Base-by-base conservation (phyloP, 2,888 invertebrate species). In the Lymantria monacha region DNA sequence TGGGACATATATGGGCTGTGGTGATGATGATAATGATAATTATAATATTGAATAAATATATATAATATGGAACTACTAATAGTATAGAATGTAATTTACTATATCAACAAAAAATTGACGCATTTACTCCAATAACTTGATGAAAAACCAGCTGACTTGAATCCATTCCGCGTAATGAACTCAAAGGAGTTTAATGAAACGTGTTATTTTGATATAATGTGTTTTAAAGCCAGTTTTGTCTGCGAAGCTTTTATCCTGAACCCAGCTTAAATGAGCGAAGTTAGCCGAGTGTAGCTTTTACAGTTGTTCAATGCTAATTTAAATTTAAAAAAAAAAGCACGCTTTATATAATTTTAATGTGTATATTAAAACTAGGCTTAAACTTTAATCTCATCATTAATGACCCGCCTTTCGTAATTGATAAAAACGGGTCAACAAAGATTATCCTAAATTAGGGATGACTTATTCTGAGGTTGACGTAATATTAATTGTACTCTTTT, bases 291-390 rank as follows among this genome's bases (percentile, higher is more conserved):
- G 33, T 33, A 33, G 33, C 10, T 53, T 51, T 50, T 53, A 57
- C 9, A 10, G 33, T 33, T 22, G 5, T 22, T 22, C 22, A 22
- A 22, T 22, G 22, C 22, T 22, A 2, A 22, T 22, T 22, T 22
- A 22, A 22, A 22, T 22, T 22, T 63, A 55, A 63, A 60, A 57
- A 55, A 45, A 66, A 58, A 65, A 55, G 72, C 69, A 71, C 71
- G 72, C n/a, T n/a, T n/a, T n/a, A n/a, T n/a, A n/a, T n/a, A n/a
- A n/a, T n/a, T n/a, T n/a, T n/a, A n/a, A 22, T 3, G 22, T 22
- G 5, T 22, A 5, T 22, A 22, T 22, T 2, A 22, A 22, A 22
- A 22, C 22, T 2, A 5, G 22, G 22, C 22, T 3, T 22, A 22
- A 22, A 22, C 22, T 22, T 22, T 22, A 22, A 22, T 22, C 22